Base-by-base conservation (phyloP, 2,888 invertebrate species). In the Flexamia atlantica region DNA sequence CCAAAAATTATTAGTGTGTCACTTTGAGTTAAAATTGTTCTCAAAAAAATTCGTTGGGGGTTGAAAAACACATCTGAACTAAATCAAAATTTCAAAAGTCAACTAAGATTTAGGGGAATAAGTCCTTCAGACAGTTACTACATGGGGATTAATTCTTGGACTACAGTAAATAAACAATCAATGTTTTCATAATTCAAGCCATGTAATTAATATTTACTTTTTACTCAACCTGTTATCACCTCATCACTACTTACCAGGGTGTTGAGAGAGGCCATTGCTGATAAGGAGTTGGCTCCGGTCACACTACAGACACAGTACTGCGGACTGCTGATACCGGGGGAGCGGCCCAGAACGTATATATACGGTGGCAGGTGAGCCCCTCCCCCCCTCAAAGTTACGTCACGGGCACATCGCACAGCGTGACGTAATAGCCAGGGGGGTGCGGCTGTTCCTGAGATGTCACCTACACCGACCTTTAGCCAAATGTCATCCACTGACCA, bases 201-300 rank as follows among this genome's bases (percentile, higher is more conserved):
- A n/a, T n/a, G n/a, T n/a, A n/a, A n/a, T n/a, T n/a, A n/a, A n/a
- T n/a, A n/a, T n/a, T n/a, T n/a, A n/a, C n/a, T n/a, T n/a, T n/a
- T n/a, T n/a, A n/a, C n/a, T n/a, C n/a, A n/a, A n/a, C n/a, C n/a
- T n/a, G n/a, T n/a, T n/a, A 36, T 36, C 5, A 36, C 46, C 12
- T 12, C 46, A 46, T 36, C 46, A 12, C 20, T 7, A 84, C 84
- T 84, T n/a, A 84, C 84, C 23, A 82, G 53, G 25, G 74, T 68
- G 74, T 57, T 82, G 76, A 84, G 82, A 14, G 84, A 84, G 40
- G 84, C 84, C 84, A 84, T 84, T 74, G 36, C 20, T 28, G 60
- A 3, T 60, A 25, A 36, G 36, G 36, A 36, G 46, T 4, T 17
- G 23, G 53, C 20, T 23, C 53, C 53, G 17, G 46, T 23, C 53